Conservation (phyloP, 2,113 vertebrate genomes). For the Lepus timidus region DNA sequence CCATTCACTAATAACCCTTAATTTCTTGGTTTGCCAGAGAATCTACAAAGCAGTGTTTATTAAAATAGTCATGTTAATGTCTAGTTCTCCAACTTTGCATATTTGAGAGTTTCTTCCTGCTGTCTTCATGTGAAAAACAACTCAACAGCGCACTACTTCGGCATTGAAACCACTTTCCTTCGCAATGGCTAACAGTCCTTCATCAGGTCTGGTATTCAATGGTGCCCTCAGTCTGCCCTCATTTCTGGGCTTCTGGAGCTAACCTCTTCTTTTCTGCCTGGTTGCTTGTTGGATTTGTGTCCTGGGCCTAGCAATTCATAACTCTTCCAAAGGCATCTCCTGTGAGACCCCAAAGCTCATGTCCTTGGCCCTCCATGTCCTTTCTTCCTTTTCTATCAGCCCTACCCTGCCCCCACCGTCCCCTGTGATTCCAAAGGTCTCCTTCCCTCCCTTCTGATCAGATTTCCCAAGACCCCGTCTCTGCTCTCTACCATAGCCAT, state of each 20-base stretch:
- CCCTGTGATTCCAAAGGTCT: rapidly evolving
- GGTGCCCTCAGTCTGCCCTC: background rate
- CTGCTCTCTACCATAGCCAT: rapidly evolving
- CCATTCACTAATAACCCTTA: background rate
- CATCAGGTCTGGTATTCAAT: background rate
- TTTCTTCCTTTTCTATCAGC: background rate
- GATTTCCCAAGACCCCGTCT: background rate
- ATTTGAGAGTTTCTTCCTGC: background rate
- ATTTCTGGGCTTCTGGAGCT: background rate
- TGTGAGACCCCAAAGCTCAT: rapidly evolving
- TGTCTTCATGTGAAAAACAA: background rate
- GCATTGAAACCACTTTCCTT: background rate
- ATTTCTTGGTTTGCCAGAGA: background rate
- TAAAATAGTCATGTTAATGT: background rate
- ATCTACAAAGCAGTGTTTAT: background rate
- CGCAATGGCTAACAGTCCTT: background rate
- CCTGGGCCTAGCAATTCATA: background rate
- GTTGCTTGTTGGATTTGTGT: background rate
- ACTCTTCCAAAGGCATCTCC: background rate
- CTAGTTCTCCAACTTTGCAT: background rate
- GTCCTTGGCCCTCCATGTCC: rapidly evolving
- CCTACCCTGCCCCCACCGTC: rapidly evolving
- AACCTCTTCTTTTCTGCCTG: background rate
- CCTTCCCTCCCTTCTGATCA: background rate
- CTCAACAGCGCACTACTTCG: background rate